phyloP scores from a whole-genome alignment of 2,888 invertebrate species.

The Phymatocera aterrima region DNA sequence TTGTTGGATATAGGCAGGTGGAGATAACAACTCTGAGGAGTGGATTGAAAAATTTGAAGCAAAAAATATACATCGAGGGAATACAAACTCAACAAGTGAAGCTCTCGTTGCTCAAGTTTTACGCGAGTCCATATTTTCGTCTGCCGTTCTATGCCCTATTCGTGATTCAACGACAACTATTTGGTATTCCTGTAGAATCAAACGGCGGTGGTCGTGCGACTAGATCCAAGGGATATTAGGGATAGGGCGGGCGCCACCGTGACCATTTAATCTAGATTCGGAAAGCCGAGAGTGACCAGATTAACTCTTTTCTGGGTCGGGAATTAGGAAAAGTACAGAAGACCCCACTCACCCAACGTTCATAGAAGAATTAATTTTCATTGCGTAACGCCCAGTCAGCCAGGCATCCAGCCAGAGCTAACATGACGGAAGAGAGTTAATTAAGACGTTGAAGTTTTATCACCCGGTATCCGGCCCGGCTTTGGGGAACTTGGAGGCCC shows the following conservation, averaged over 20 bases:
- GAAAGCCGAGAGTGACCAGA: background rate
- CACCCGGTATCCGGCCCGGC: background rate
- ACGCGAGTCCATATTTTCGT: background rate
- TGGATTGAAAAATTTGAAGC: background rate
- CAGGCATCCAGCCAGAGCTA: background rate
- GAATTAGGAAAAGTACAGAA: background rate
- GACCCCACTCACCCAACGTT: background rate
- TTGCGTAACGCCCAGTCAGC: background rate
- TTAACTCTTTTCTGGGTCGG: background rate
- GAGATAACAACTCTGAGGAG: background rate
- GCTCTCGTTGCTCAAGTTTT: too few species aligned
- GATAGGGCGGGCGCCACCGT: background rate
- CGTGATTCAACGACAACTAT: background rate
- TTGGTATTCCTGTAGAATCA: background rate
- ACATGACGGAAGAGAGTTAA: conserved; percentile 32
- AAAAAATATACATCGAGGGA: background rate
- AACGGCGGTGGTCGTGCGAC: conserved; percentile 2
- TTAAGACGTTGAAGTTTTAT: conserved; percentile 23
- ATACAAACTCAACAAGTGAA: background rate
- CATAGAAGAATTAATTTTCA: conserved; percentile 41
- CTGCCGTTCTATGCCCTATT: background rate
- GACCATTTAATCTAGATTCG: background rate
- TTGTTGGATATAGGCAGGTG: background rate
- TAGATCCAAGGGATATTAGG: background rate
- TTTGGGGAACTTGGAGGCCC: background rate